phyloP scores from a whole-genome alignment of 2,797 vertebrate species.

The Squalus acanthias region DNA sequence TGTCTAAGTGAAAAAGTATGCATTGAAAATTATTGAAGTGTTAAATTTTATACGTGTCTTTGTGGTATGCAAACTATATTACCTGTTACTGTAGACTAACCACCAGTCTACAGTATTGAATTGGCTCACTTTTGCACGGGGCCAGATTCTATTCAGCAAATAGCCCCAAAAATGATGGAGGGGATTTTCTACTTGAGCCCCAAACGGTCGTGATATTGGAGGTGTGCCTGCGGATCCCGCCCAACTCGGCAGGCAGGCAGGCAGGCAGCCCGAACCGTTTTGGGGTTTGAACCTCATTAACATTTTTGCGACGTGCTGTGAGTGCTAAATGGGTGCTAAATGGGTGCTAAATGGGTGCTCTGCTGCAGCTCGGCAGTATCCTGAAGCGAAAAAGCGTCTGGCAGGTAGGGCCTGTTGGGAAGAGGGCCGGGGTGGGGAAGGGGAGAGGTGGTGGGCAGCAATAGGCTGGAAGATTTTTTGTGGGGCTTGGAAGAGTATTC shows the following conservation, averaged over 20 bases:
- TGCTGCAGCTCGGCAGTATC: neutral
- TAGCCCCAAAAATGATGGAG: neutral
- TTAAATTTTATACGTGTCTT: neutral
- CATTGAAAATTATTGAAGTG: neutral
- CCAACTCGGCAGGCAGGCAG: neutral
- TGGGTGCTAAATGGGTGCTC: neutral
- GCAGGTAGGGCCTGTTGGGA: too few relatives aligned
- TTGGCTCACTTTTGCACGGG: neutral
- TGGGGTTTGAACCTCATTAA: neutral
- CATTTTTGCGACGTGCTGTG: neutral
- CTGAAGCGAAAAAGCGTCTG: neutral
- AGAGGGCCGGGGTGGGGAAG: too few relatives aligned
- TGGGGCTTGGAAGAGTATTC: neutral
- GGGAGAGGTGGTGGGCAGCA: neutral
- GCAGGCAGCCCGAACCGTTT: neutral
- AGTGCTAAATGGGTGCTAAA: neutral
- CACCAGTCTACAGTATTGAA: neutral
- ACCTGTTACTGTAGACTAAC: neutral
- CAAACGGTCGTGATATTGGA: neutral
- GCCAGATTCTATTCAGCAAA: neutral
- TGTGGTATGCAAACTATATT: neutral
- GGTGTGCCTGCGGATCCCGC: neutral
- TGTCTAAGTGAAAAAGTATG: conserved; percentile 20
- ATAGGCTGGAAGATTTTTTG: neutral
- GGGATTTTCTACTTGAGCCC: neutral